Base-by-base conservation (phyloP, 2,797 vertebrate species). In the Adrianichthys oophorus region DNA sequence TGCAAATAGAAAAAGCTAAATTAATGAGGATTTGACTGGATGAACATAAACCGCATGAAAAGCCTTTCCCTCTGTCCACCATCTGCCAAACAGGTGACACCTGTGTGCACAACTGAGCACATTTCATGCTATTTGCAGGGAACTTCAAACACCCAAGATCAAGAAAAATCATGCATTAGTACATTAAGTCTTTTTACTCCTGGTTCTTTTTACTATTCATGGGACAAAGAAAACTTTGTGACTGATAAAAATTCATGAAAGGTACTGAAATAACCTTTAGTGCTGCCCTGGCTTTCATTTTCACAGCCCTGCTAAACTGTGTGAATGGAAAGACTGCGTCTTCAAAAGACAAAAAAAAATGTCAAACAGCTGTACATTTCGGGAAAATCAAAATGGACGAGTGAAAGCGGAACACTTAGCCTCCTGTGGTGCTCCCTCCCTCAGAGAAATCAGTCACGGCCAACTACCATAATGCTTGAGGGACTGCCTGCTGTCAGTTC, bases 341-440 rank as follows among this genome's bases (percentile, higher is more conserved):
- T 71, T 44, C 41, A 53, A 57, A 80, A 81, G 67, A 82, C 72
- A 78, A 80, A 37, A 37, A 32, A 37, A 37, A 85, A 85, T 76
- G 78, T 82, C 78, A 81, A 78, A 80, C 70, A 78, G 76, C 67
- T 47, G 60, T 76, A 78, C 79, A 73, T 79, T 52, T 23, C 59
- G 52, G 74, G 70, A 74, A 81, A 90, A 90, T 91, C 82, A 85
- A 83, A 88, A 84, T 61, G 68, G 84, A 87, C 74, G 61, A 81
- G 84, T 72, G 74, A 72, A 83, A 81, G 72, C 77, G 59, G 65
- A 73, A 77, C 80, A 77, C 79, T 87, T 80, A 84, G 82, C 76
- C 86, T 84, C 86, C 89, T 0, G 71, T 67, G 62, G 88, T 66
- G 79, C 64, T 45, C 74, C 50, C 79, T 74, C 83, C 84, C 78